phyloP scores from a whole-genome alignment of 1,140 invertebrate genomes.

The Philopotamus ludificatus region DNA sequence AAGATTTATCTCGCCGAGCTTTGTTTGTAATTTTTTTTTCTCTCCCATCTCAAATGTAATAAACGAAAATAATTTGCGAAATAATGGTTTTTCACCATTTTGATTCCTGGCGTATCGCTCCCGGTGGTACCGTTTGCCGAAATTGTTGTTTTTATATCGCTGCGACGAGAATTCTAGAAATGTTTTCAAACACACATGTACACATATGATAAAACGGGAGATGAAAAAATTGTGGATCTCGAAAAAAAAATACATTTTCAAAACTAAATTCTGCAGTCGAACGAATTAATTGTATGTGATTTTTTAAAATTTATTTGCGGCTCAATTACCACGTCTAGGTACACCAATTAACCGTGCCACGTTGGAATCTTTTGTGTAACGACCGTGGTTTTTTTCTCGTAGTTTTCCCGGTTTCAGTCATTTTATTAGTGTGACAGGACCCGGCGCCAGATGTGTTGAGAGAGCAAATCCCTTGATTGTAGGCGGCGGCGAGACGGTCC shows the following conservation, averaged over 20 bases:
- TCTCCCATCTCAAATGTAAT: too few species aligned
- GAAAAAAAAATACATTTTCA: slow-evolving; percentile 18
- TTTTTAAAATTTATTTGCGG: not conserved
- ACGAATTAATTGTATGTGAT: too few species aligned
- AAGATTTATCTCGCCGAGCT: too few species aligned
- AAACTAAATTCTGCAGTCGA: slow-evolving; percentile 5
- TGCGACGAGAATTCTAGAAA: too few species aligned
- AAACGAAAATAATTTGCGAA: too few species aligned
- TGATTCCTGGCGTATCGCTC: slow-evolving; percentile 2
- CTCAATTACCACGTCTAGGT: not conserved
- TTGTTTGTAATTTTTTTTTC: too few species aligned
- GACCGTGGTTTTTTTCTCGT: slow-evolving; percentile 10
- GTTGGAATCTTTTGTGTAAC: slow-evolving; percentile 15
- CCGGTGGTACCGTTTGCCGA: slow-evolving; percentile 1
- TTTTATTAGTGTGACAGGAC: slow-evolving; percentile 26
- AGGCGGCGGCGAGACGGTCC: not conserved
- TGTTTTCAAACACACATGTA: not conserved
- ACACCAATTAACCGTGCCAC: slow-evolving; percentile 15
- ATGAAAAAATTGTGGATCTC: too few species aligned
- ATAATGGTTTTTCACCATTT: too few species aligned
- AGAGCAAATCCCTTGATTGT: slow-evolving; percentile 15
- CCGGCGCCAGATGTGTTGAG: slow-evolving; percentile 27
- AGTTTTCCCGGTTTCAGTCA: slow-evolving; percentile 17
- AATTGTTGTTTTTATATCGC: not conserved
- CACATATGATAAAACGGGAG: too few species aligned